Percentiles rank a stretch among this genome's conserved stretches.
These are phyloP conservation scores for Camponotus fellah DNA, from an alignment of 2,888 invertebrate species.

Conservation along the genomic window DNA sequence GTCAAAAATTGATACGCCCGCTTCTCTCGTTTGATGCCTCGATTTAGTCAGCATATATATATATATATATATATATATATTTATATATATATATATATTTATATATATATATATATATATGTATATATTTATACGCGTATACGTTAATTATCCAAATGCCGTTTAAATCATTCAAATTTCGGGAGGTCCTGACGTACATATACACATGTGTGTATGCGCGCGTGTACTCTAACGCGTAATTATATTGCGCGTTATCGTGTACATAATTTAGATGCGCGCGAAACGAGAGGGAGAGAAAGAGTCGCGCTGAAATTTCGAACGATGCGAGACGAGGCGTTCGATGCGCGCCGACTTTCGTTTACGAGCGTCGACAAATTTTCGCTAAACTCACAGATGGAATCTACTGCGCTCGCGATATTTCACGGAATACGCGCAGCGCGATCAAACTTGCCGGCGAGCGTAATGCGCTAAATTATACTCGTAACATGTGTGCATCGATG, in stretches of 20 bases:
- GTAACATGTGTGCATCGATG: slow-evolving; percentile 37
- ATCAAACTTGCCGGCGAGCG: slow-evolving; percentile 34
- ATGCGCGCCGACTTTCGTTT: slow-evolving; percentile 42
- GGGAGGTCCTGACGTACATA: slow-evolving; percentile 10
- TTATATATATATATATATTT: too few species aligned
- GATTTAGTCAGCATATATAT: neutral
- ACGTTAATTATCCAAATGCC: slow-evolving; percentile 46
- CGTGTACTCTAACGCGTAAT: slow-evolving; percentile 48
- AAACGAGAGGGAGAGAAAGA: neutral
- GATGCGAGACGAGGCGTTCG: slow-evolving; percentile 34
- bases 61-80: too few species aligned
- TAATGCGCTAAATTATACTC: slow-evolving; percentile 38
- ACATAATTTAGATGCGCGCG: slow-evolving; percentile 51
- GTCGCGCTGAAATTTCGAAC: slow-evolving; percentile 32
- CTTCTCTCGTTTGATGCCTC: slow-evolving; percentile 22
- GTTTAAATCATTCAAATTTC: slow-evolving; percentile 53
- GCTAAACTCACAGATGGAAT: slow-evolving; percentile 37
- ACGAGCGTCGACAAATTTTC: slow-evolving; percentile 47
- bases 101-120: too few species aligned
- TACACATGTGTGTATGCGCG: neutral
- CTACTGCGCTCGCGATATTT: slow-evolving; percentile 38
- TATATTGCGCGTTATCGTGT: slow-evolving; percentile 52
- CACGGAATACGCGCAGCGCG: slow-evolving; percentile 14
- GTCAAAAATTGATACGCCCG: slow-evolving; percentile 6
- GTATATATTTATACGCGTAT: neutral